A percentile compares a stretch with the other conserved stretches of the same genome.
Conservation (phyloP, 2,797 vertebrate species). For the Myotis planiceps region DNA sequence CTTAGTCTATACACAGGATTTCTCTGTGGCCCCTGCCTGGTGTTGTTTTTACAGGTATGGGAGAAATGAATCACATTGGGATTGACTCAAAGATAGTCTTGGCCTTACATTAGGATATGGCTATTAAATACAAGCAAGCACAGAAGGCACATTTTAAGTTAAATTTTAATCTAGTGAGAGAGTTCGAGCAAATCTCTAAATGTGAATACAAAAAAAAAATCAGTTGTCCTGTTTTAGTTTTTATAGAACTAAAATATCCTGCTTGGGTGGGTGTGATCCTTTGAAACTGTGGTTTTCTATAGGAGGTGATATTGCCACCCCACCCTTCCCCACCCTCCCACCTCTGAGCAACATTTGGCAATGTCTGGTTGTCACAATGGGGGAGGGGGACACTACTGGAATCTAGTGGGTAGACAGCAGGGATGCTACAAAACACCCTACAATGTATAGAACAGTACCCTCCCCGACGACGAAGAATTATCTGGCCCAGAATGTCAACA, state of each 20-base stretch:
- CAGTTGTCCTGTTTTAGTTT: neutral
- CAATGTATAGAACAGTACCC: neutral
- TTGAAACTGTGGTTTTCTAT: neutral
- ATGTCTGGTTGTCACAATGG: neutral
- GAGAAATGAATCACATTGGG: neutral
- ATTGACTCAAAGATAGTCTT: conserved; percentile 58
- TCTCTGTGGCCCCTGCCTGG: neutral
- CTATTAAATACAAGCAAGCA: conserved; percentile 40
- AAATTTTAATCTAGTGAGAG: conserved; percentile 63
- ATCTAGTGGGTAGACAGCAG: neutral
- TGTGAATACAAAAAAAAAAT: conserved; percentile 42
- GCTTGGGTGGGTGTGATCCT: neutral
- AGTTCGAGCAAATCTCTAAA: conserved; percentile 67
- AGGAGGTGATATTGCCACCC: neutral
- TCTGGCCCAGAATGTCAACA: accelerated
- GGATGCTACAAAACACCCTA: neutral
- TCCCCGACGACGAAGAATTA: accelerated
- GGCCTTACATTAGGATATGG: conserved; percentile 43
- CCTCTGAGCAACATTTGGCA: neutral
- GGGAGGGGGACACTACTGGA: accelerated
- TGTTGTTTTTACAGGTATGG: neutral
- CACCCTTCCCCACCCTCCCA: neutral
- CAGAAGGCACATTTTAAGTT: neutral
- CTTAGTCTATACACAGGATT: neutral
- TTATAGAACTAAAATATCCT: neutral